Conservation (phyloP, 2,113 vertebrate species). For the Plestiodon gilberti region DNA sequence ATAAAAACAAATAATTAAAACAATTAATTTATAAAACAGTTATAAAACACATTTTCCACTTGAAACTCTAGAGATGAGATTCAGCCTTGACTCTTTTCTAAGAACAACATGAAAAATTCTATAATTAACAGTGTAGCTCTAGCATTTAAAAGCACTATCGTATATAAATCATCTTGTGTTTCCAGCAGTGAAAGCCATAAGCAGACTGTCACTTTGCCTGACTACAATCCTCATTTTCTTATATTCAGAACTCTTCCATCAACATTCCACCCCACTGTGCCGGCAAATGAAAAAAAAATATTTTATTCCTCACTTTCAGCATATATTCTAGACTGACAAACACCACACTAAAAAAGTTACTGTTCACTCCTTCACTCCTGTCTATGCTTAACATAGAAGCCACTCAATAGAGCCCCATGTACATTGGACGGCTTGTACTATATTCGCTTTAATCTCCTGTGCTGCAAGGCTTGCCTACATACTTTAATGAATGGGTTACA, state of each 20-base stretch:
- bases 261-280: conserved; percentile 11
- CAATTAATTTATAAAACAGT: too few species aligned
- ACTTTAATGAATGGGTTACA: too few species aligned
- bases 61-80: conserved; percentile 45
- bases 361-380: neutral
- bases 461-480: too few species aligned
- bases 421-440: too few species aligned
- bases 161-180: conserved; percentile 60
- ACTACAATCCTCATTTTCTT: conserved; percentile 52
- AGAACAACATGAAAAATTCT: conserved; percentile 69
- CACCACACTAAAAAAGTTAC: conserved; percentile 40
- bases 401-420: too few species aligned
- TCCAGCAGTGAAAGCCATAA: conserved; percentile 56
- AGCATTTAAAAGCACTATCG: conserved; percentile 72
- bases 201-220: conserved; percentile 42
- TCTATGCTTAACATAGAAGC: neutral
- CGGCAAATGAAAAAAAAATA: conserved; percentile 33
- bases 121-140: conserved; percentile 70
- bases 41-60: conserved; percentile 50
- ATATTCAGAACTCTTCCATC: conserved; percentile 49
- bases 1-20: too few species aligned
- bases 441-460: too few species aligned
- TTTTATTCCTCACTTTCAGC: conserved; percentile 43
- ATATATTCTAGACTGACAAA: conserved; percentile 35
- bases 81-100: conserved; percentile 66